phyloP scores from a whole-genome alignment of 2,797 vertebrate genomes.

The Lacerta bilineata region DNA sequence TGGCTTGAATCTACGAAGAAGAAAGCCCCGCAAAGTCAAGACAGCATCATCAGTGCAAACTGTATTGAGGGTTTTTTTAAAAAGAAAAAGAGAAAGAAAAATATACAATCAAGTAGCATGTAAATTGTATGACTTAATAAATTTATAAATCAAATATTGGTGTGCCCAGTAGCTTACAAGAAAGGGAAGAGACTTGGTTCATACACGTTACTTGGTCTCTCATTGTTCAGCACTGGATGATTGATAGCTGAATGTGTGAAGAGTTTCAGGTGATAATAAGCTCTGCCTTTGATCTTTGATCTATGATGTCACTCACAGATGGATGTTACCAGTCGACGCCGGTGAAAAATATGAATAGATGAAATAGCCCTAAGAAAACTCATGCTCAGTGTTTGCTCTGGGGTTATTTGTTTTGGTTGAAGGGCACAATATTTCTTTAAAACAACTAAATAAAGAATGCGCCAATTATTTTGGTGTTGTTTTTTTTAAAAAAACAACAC shows the following conservation, averaged over 20 bases:
- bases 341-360: neutral
- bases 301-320: neutral
- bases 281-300: neutral
- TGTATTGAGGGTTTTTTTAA: neutral
- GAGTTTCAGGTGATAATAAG: neutral
- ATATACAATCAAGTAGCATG: neutral
- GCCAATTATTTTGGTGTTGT: too few species aligned
- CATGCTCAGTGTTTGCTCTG: too few species aligned
- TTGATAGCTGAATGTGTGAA: neutral
- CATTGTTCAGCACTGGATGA: neutral
- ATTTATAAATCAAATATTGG: neutral
- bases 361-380: neutral
- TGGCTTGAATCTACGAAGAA: conserved; percentile 70
- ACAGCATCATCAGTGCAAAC: neutral
- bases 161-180: neutral
- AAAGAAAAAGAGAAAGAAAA: neutral
- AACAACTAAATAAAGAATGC: neutral
- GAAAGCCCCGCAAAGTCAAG: conserved; percentile 34
- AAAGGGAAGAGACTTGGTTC: neutral
- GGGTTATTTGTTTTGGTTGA: too few species aligned
- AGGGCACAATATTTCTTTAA: too few species aligned
- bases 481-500: neutral
- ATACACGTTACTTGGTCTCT: neutral
- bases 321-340: neutral
- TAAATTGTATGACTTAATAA: neutral